Base-by-base conservation (phyloP, 2,888 invertebrate genomes). In the Cryptophagus acutangulus region DNA sequence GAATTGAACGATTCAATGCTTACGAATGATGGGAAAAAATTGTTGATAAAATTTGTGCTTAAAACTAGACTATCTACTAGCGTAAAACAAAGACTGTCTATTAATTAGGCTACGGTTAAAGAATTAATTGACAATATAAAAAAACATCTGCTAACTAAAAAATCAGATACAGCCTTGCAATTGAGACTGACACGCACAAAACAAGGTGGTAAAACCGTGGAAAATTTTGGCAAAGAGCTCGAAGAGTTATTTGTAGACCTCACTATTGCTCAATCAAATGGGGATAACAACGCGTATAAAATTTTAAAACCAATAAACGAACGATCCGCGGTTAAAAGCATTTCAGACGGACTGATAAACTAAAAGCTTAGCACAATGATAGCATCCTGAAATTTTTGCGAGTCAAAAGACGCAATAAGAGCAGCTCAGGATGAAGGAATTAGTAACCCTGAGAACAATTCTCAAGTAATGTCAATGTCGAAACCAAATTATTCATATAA, bases 341-440 rank as follows among this genome's bases (percentile, higher is more conserved):
- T 26, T 26, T 6, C 5, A 6, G 26, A 26, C 26, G 26, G 26
- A n/a, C n/a, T 26, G 12, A 26, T 4, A 4, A 26, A 26, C 9
- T 3, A 26, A 3, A 26, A n/a, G 12, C 3, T 26, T 26, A 30
- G 40, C 17, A 41, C 41, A 6, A 38, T 41, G 5, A 26, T 45
- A n/a, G 34, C 37, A 31, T 38, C 45, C 10, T 30, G 41, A 18
- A 45, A 35, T 33, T 41, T 33, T 38, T 13, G 3, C 16, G 8
- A 26, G 6, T 36, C 41, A 29, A 44, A 36, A 17, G 40, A 41
- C 12, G 38, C 40, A 8, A 38, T 44, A 10, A 12, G 30, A 28
- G 33, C 14, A 14, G 38, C 34, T 4, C 26, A 26, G 12, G 5
- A 26, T 26, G 26, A 26, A 13, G 26, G 12, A 8, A 4, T 26